Evolutionary conservation across 1,140 invertebrate genomes (phyloP).

Genomic region (Lamellibrachia luymesi): DNA sequence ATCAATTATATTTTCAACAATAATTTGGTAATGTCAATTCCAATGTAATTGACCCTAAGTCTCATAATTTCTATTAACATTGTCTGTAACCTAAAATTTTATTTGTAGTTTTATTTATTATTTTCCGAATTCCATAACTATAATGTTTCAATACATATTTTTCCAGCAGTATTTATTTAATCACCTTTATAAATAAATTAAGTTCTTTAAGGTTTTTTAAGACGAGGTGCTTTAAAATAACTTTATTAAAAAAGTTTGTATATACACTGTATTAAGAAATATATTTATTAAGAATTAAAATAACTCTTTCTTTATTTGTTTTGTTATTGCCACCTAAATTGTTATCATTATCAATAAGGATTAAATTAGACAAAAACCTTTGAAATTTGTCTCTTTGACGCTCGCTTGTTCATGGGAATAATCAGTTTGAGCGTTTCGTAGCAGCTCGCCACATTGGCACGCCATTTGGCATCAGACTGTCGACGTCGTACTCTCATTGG

Average conservation of each 20-base stretch:
- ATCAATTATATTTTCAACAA: too few relatives aligned
- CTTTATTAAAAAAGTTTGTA: background rate
- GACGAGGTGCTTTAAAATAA: background rate
- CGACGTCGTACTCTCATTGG: constrained; percentile 33
- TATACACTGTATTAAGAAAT: background rate
- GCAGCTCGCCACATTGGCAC: constrained; percentile 49
- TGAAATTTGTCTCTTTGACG: constrained; percentile 25
- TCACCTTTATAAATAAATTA: background rate
- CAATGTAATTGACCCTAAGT: too few relatives aligned
- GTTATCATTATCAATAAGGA: background rate
- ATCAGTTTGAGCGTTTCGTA: constrained; percentile 47
- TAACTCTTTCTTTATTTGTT: background rate
- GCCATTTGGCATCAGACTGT: constrained; percentile 50
- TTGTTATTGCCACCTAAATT: background rate
- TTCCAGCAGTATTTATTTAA: background rate
- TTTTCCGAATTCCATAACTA: background rate
- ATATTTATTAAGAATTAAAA: background rate
- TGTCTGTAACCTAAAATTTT: background rate
- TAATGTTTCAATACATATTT: background rate
- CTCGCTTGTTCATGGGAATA: constrained; percentile 31
- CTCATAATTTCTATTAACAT: background rate
- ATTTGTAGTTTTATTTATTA: background rate
- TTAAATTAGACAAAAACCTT: constrained; percentile 12
- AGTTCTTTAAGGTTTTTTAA: background rate
- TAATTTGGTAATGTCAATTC: too few relatives aligned